These are phyloP conservation scores for Drosophila neocordata DNA, from an alignment of 1,140 invertebrate genomes.

Conservation along the genomic window DNA sequence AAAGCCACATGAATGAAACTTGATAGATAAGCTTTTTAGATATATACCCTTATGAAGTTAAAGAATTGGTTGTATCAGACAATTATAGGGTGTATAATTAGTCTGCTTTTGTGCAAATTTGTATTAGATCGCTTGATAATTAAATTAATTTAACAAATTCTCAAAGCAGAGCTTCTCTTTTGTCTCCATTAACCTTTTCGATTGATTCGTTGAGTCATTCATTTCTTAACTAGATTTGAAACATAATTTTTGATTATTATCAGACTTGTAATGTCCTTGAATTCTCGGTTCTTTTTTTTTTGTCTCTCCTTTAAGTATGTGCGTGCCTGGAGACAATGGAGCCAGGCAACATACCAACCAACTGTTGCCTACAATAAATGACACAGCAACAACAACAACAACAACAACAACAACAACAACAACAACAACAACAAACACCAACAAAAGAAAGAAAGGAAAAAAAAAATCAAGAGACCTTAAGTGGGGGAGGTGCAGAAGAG, in stretches of 20 bases:
- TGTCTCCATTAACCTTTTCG: no score
- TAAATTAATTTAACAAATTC: no score
- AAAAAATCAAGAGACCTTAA: conserved; percentile 6
- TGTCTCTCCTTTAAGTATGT: conserved; percentile 31
- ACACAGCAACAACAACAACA: conserved; percentile 20
- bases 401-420: conserved; percentile 6
- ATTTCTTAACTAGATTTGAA: neutral
- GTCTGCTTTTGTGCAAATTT: no score
- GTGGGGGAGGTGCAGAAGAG: neutral
- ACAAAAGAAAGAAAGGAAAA: neutral
- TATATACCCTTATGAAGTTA: no score
- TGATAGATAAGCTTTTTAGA: no score
- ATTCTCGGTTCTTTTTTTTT: neutral
- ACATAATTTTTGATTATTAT: neutral
- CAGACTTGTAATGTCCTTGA: neutral
- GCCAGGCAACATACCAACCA: conserved; percentile 32
- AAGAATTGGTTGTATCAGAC: no score
- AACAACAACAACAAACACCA: neutral
- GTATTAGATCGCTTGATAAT: no score
- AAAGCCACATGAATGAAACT: no score
- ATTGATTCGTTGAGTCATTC: neutral
- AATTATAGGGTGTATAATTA: no score
- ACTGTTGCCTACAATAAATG: conserved; percentile 51
- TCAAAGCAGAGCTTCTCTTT: no score
- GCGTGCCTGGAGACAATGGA: conserved; percentile 43